Base-by-base conservation (phyloP, 2,888 invertebrate genomes). In the Xestia sexstrigata region DNA sequence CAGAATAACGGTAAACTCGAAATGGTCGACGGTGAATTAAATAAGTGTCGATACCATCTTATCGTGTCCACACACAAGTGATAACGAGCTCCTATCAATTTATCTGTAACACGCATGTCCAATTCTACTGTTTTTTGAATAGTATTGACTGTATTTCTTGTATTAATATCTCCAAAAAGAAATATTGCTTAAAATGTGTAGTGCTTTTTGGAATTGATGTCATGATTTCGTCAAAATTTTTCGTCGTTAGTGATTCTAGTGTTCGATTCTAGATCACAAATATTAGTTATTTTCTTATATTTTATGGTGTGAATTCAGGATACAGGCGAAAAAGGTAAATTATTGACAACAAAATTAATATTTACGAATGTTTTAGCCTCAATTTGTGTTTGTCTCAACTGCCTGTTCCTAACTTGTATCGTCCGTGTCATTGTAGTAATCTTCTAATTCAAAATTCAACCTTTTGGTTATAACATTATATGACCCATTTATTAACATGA, bases 41-140 rank as follows among this genome's bases (percentile, higher is more conserved):
- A 80, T 67, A 71, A 62, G 35, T 71, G 45, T 71, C 76, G 84
- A 84, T 82, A 80, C 47, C 42, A 74, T 77, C 85, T 85, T 87
- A 89, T 89, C 89, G 42, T 74, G 60, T 81, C 79, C 74, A 84
- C 78, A 76, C 70, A 74, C 60, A 30, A 63, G 78, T 71, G 90
- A 90, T 90, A 90, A 67, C 76, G 9, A 62, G 47, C 39, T 78
- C 30, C 73, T 90, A 90, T 90, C 89, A 49, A 76, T 84, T 75
- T 89, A 89, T 89, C 88, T 89, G 74, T 68, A 76, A 68, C 47
- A 49, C 30, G 35, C 72, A 69, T 84, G 84, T 82, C 76, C 67
- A 84, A 79, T 78, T 76, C 76, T 45, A 66, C 63, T 49, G 47
- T 76, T 76, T 66, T 60, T 81, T 75, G 69, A 70, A 67, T 58